A percentile compares a stretch with the other conserved stretches of the same genome.
Conservation (phyloP, 2,888 invertebrate genomes). For the Oscheius sp. region DNA sequence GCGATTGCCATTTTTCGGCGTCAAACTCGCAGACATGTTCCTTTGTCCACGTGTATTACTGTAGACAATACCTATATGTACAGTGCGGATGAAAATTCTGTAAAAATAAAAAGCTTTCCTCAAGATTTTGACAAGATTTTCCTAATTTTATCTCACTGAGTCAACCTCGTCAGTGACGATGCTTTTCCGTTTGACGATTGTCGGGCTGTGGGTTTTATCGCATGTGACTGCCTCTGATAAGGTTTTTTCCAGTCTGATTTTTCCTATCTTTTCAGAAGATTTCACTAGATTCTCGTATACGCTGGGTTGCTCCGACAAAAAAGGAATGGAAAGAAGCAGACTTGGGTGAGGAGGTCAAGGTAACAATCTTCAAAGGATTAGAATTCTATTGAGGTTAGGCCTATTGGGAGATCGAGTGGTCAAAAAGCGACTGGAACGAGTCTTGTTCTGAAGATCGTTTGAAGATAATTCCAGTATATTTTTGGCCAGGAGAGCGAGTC, state of each 20-base stretch:
- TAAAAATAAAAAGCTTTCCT: no score
- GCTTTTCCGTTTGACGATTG: neutral
- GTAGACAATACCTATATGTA: constrained; percentile 9
- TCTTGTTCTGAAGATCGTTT: constrained; percentile 32
- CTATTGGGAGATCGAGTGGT: constrained; percentile 22
- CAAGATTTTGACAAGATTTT: neutral
- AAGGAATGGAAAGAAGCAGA: constrained; percentile 17
- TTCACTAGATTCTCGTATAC: neutral
- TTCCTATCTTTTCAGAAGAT: neutral
- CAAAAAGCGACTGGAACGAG: constrained; percentile 18
- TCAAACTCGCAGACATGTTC: neutral
- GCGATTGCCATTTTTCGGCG: neutral
- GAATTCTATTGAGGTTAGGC: constrained; percentile 1
- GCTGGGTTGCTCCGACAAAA: constrained; percentile 8
- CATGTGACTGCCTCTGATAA: neutral
- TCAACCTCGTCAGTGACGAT: neutral
- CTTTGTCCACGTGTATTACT: constrained; percentile 6
- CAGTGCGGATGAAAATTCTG: no score
- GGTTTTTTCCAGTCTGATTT: neutral
- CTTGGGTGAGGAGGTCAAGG: constrained; percentile 11
- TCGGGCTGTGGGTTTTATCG: neutral
- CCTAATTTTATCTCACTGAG: neutral
- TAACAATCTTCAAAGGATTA: neutral
- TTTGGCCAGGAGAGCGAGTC: constrained; percentile 54
- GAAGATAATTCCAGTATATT: constrained; percentile 55